These are phyloP conservation scores for Phrynocephalus forsythii DNA, from an alignment of 2,797 vertebrate species.

Conservation along the genomic window DNA sequence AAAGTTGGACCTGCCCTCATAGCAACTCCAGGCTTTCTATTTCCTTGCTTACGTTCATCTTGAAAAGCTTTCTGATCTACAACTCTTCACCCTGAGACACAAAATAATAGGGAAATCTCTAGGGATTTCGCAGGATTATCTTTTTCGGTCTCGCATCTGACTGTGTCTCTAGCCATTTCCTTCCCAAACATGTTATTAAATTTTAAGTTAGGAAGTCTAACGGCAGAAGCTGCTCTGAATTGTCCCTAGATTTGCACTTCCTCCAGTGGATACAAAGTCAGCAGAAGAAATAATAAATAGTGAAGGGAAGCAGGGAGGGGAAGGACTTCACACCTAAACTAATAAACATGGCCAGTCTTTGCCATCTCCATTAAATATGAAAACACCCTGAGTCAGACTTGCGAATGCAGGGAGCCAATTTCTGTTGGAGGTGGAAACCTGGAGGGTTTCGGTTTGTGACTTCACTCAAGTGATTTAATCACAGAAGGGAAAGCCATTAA, in stretches of 20 bases:
- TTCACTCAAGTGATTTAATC: neutral
- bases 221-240: neutral
- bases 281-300: neutral
- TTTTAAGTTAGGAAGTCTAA: neutral
- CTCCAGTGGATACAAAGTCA: neutral
- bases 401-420: neutral
- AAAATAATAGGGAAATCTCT: neutral
- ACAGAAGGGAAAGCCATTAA: neutral
- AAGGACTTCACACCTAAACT: no score
- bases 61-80: neutral
- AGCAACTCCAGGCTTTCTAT: neutral
- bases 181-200: neutral
- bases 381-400: neutral
- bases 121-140: neutral
- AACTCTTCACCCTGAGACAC: neutral
- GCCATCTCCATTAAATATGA: neutral
- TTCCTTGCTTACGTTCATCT: neutral
- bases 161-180: neutral
- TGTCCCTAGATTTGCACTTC: constrained; percentile 4
- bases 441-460: neutral
- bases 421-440: neutral
- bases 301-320: neutral
- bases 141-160: neutral
- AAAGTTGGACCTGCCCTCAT: neutral
- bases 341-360: neutral